These are phyloP conservation scores for Excalfactoria chinensis DNA, from an alignment of 2,113 vertebrate genomes.

Conservation along the genomic window DNA sequence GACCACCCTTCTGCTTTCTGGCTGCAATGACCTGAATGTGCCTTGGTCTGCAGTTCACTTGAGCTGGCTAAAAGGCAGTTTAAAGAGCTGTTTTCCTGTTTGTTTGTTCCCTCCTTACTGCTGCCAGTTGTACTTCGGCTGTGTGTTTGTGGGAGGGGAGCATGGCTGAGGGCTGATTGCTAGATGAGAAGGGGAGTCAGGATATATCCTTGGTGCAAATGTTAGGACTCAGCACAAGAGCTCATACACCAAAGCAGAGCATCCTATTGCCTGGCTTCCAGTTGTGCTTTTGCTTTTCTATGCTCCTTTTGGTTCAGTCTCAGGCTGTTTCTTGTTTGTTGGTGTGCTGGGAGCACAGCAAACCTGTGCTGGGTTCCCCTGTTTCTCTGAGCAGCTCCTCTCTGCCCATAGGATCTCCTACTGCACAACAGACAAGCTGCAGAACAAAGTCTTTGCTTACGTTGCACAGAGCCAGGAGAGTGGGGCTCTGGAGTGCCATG, in stretches of 20 bases:
- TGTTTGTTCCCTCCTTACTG: not conserved
- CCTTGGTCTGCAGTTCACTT: not conserved
- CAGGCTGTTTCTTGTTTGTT: not conserved
- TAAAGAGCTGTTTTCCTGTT: not conserved
- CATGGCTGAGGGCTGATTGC: not conserved
- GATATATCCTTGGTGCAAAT: not conserved
- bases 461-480: constrained; percentile 89
- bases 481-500: constrained; percentile 89
- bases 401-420: constrained; percentile 87
- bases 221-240: not conserved
- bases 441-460: constrained; percentile 93
- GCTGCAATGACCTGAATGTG: not conserved
- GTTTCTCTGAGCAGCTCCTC: not conserved
- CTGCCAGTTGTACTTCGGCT: not conserved
- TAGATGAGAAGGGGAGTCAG: not conserved
- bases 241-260: not conserved
- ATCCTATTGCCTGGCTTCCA: not conserved
- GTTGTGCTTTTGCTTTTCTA: not conserved
- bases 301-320: not conserved
- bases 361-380: rapidly evolving
- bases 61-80: not conserved
- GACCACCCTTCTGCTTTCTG: not conserved
- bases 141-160: not conserved
- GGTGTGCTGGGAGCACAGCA: not conserved
- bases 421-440: constrained; percentile 93